phyloP scores from a whole-genome alignment of 92 coral and sea anemone species.

The Phenganax marumi region DNA sequence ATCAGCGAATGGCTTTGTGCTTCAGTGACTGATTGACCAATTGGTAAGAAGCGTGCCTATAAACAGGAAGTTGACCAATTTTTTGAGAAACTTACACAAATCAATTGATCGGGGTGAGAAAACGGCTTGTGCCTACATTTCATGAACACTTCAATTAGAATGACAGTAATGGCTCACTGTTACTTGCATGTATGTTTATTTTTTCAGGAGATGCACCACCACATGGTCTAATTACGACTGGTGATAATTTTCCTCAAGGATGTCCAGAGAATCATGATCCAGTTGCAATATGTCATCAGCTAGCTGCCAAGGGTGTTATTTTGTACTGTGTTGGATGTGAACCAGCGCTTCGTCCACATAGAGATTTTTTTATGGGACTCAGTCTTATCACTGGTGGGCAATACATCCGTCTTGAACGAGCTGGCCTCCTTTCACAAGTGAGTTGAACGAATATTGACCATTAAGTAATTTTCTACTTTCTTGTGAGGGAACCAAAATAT shows the following conservation, averaged over 20 bases:
- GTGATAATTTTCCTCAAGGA: conserved; percentile 81
- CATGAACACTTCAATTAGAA: no score
- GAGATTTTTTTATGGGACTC: conserved; percentile 77
- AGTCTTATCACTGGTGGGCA: conserved; percentile 92
- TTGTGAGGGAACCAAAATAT: not conserved
- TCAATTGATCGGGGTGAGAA: no score
- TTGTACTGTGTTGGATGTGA: conserved; percentile 96
- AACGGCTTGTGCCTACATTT: no score
- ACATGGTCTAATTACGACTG: conserved; percentile 69
- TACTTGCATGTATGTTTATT: not conserved
- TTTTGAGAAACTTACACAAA: no score
- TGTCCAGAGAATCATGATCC: conserved; percentile 85
- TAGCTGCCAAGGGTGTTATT: conserved; percentile 80
- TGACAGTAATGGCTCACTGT: no score
- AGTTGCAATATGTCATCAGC: conserved; percentile 56
- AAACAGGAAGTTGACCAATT: no score
- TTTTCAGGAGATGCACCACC: conserved; percentile 95
- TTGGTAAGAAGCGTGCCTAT: no score
- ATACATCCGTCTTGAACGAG: conserved; percentile 73
- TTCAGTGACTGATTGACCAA: no score
- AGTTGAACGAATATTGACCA: not conserved
- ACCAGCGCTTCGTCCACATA: conserved; percentile 62
- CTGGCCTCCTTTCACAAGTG: conserved; percentile 75
- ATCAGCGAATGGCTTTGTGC: no score
- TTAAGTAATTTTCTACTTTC: no score